Evolutionary conservation across 2,113 vertebrate species (phyloP), one percentile per base, ranked within the genome.

Genomic region (Chaetodon trifascialis): DNA sequence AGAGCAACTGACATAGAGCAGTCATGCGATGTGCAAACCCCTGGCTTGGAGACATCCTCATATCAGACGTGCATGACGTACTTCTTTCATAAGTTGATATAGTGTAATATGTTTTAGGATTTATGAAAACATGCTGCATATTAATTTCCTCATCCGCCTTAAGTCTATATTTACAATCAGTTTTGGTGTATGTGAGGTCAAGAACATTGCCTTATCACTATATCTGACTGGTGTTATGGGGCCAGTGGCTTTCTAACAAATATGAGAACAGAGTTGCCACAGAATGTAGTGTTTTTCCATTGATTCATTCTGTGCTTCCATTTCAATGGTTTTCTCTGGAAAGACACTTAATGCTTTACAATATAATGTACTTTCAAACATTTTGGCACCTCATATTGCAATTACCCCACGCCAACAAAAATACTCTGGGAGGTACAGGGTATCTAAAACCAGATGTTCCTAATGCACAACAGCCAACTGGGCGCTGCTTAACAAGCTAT

Each of bases 391-490:
- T 74, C 76, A 62, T 73, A 58, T 60, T 52, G 19, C 67, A 34
- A 25, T 83, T 51, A 30, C 59, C 77, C 12, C 2, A 60, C 16
- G 84, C 89, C 90, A 94, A 92, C 11, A 49, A 51, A 91, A 93
- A 94, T 75, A 82, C 70, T 63, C 59, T 66, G 60, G 70, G 66
- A 90, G 69, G 73, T 68, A 84, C 5, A 51, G 68, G 88, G 77
- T 79, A 84, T 93, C 76, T 66, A 55, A 85, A 87, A 82, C 79
- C 91, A 91, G 91, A 94, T 93, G 88, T 92, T 86, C 25, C 54
- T 36, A 54, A 63, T 60, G 67, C 63, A 67, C 63, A 68, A 55
- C 66, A 75, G 86, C 83, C 90, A 89, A 83, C 64, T 85, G 80
- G 80, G 88, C 86, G 85, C 52, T 66, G 44, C 79, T 82, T 82